These are phyloP conservation scores for Atethmia centrago DNA, from an alignment of 2,888 invertebrate species.

Conservation along the genomic window DNA sequence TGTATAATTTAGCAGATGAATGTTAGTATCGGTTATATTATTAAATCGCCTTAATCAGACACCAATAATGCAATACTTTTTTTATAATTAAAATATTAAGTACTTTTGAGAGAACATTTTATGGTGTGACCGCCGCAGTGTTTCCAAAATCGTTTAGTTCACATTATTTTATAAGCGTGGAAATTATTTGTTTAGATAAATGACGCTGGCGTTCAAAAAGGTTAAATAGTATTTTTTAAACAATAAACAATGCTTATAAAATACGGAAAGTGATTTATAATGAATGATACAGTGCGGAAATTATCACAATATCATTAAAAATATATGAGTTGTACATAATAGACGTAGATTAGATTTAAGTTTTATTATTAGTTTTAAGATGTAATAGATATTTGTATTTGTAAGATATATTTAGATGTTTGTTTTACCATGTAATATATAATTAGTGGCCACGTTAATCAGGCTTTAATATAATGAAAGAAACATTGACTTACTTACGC, in stretches of 20 bases:
- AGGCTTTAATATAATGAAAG: constrained; percentile 28
- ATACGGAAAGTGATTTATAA: constrained; percentile 51
- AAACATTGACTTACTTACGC: constrained; percentile 14
- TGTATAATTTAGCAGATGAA: constrained; percentile 50
- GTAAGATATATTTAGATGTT: constrained; percentile 86
- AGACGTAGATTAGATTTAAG: constrained; percentile 78
- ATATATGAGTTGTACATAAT: constrained; percentile 83
- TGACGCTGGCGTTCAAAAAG: constrained; percentile 65
- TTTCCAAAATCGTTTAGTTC: constrained; percentile 24
- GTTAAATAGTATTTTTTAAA: constrained; percentile 47
- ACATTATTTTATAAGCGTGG: constrained; percentile 26
- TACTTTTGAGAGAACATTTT: constrained; percentile 50
- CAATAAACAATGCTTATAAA: constrained; percentile 39
- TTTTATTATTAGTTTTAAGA: constrained; percentile 79
- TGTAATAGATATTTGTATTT: constrained; percentile 83
- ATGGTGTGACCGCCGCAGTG: constrained; percentile 16
- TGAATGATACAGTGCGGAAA: constrained; percentile 57
- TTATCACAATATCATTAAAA: constrained; percentile 75
- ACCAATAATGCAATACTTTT: constrained; percentile 62
- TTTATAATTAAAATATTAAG: constrained; percentile 57
- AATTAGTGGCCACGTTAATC: constrained; percentile 64
- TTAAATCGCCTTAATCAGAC: constrained; percentile 56
- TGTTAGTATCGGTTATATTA: constrained; percentile 50
- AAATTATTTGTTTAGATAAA: constrained; percentile 26
- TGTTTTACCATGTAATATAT: constrained; percentile 82